phyloP scores from a whole-genome alignment of 2,888 invertebrate species.

The Ophioninae sp. region DNA sequence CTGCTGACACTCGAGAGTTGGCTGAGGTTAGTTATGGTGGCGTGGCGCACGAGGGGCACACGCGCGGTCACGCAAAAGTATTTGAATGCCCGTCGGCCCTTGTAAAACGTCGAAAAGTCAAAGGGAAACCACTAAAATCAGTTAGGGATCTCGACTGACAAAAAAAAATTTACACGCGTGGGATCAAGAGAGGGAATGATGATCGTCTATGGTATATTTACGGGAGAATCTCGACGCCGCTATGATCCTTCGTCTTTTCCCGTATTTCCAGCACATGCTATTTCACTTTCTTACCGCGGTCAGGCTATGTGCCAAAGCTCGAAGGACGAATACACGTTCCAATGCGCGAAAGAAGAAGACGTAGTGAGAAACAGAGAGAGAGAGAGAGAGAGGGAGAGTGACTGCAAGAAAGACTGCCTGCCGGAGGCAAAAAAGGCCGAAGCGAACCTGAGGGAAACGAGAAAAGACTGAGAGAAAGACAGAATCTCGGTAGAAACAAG shows the following conservation, averaged over 20 bases:
- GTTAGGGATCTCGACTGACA: constrained; percentile 80
- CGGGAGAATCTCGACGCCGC: constrained; percentile 45
- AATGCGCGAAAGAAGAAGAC: constrained; percentile 32
- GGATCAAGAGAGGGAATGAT: constrained; percentile 63
- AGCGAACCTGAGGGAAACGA: constrained; percentile 49
- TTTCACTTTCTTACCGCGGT: constrained; percentile 41
- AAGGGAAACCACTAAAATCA: constrained; percentile 81
- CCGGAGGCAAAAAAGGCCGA: constrained; percentile 49
- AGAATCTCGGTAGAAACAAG: constrained; percentile 48
- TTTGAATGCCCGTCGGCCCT: constrained; percentile 79
- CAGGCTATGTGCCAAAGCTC: constrained; percentile 20
- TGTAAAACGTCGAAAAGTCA: constrained; percentile 81
- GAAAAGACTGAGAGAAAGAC: constrained; percentile 52
- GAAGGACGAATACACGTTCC: constrained; percentile 41
- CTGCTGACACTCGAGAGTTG: constrained; percentile 70
- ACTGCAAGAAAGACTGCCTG: constrained; percentile 39
- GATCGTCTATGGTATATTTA: constrained; percentile 56
- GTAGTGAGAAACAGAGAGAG: too few species aligned
- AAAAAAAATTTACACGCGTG: constrained; percentile 63
- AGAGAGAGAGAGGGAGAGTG: constrained; percentile 17
- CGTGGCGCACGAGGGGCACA: constrained; percentile 66
- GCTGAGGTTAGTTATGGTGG: constrained; percentile 79
- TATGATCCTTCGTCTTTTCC: constrained; percentile 40
- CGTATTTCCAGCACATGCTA: constrained; percentile 32
- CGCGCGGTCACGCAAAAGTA: constrained; percentile 79